Evolutionary conservation across 2,888 invertebrate species (phyloP).

Genomic region (Sphinx pinastri): DNA sequence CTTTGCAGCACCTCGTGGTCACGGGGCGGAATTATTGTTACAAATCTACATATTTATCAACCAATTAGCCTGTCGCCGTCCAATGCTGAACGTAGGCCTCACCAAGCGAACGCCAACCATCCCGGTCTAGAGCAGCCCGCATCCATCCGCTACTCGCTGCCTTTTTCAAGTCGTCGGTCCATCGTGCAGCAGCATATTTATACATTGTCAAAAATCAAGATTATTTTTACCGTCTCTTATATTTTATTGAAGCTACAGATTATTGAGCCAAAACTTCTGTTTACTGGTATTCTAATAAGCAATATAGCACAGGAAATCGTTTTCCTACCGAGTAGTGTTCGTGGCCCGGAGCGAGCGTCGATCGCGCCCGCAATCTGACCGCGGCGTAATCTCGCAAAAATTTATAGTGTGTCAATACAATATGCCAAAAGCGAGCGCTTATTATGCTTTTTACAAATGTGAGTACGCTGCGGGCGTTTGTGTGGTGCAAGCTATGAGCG

Average conservation of each 20-base stretch:
- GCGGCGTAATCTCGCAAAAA: constrained; percentile 73
- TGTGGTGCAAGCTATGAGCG: constrained; percentile 42
- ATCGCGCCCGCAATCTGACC: constrained; percentile 64
- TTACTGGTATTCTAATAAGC: neutral
- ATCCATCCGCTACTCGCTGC: too few relatives aligned
- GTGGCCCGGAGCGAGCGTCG: constrained; percentile 47
- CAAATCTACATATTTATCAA: too few relatives aligned
- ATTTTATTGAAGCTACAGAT: neutral
- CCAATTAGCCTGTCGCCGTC: too few relatives aligned
- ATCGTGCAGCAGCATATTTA: too few relatives aligned
- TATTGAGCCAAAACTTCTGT: constrained; percentile 6
- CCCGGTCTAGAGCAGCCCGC: too few relatives aligned
- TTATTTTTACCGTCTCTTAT: too few relatives aligned
- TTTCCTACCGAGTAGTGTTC: constrained; percentile 44
- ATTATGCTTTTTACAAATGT: constrained; percentile 82
- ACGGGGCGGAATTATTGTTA: too few relatives aligned
- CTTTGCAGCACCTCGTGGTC: too few relatives aligned
- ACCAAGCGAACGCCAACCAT: too few relatives aligned
- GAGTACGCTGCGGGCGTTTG: constrained; percentile 64
- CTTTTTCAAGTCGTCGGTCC: too few relatives aligned
- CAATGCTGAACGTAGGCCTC: too few relatives aligned
- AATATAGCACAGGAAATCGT: constrained; percentile 45
- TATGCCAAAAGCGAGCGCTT: constrained; percentile 80
- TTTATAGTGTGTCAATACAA: constrained; percentile 82
- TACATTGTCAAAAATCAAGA: too few relatives aligned